Conservation (phyloP, 2,888 invertebrate genomes). For the Branchipolynoe longqiensis region DNA sequence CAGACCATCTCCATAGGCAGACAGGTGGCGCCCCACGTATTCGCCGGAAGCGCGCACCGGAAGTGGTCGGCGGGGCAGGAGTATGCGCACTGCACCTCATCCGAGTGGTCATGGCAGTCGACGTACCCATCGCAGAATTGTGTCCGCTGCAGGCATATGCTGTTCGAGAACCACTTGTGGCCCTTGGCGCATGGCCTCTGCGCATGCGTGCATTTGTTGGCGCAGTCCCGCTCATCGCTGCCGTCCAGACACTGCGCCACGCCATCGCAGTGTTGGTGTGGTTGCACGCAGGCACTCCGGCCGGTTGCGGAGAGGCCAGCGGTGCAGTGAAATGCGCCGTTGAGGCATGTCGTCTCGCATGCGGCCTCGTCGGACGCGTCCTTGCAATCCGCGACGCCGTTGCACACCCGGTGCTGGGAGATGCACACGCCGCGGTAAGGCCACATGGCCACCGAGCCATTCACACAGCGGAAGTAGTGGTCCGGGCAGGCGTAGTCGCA, state of each 20-base stretch:
- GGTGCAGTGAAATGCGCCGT: constrained; percentile 54
- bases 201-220: neutral
- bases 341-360: constrained; percentile 44
- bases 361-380: constrained; percentile 60
- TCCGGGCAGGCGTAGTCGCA: constrained; percentile 58
- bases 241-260: constrained; percentile 17
- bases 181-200: neutral
- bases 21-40: constrained; percentile 31
- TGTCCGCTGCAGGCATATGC: neutral
- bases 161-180: constrained; percentile 36
- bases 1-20: constrained; percentile 11
- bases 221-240: constrained; percentile 53
- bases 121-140: constrained; percentile 46
- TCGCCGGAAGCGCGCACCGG: constrained; percentile 9
- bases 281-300: neutral
- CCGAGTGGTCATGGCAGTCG: constrained; percentile 49
- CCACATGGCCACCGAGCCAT: constrained; percentile 36
- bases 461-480: constrained; percentile 59
- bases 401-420: constrained; percentile 32
- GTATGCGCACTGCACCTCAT: constrained; percentile 1
- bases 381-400: constrained; percentile 62
- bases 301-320: neutral
- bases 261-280: constrained; percentile 45
- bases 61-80: constrained; percentile 17
- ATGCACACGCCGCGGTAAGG: constrained; percentile 60